Percentiles rank a stretch among this genome's conserved stretches.
These are phyloP conservation scores for Agrypnus murinus DNA, from an alignment of 2,888 invertebrate genomes.

Conservation along the genomic window DNA sequence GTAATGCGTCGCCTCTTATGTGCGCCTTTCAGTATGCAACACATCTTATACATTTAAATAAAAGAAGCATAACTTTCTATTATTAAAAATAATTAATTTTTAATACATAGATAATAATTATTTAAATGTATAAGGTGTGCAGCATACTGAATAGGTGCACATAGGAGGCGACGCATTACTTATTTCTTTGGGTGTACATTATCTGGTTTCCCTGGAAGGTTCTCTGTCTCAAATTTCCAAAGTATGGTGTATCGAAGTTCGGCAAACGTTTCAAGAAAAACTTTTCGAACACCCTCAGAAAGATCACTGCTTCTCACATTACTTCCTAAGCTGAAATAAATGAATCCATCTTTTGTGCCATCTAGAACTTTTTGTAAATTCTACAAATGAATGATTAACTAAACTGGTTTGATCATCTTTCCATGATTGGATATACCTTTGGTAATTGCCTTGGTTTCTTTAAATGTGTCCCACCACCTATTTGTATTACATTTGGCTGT, in stretches of 20 bases:
- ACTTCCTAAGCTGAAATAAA: slow-evolving; percentile 20
- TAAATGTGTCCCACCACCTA: slow-evolving; percentile 62
- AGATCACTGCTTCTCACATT: slow-evolving; percentile 2
- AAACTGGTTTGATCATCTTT: too few species aligned
- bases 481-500: slow-evolving; percentile 63
- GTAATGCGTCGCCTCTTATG: too few species aligned
- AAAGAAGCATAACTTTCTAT: too few species aligned
- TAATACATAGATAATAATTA: too few species aligned
- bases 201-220: not conserved
- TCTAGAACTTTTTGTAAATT: not conserved
- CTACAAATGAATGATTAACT: not conserved
- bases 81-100: too few species aligned
- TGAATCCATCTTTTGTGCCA: not conserved
- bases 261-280: slow-evolving; percentile 23
- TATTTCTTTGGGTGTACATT: too few species aligned
- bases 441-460: slow-evolving; percentile 57
- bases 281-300: not conserved
- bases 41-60: too few species aligned
- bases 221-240: slow-evolving; percentile 23
- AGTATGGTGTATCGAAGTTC: slow-evolving; percentile 9
- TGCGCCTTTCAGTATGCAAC: too few species aligned
- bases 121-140: too few species aligned
- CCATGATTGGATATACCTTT: slow-evolving; percentile 51
- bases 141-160: too few species aligned
- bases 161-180: too few species aligned